Base-by-base conservation (phyloP, 2,888 invertebrate genomes). In the Lasioglossum villosulum region DNA sequence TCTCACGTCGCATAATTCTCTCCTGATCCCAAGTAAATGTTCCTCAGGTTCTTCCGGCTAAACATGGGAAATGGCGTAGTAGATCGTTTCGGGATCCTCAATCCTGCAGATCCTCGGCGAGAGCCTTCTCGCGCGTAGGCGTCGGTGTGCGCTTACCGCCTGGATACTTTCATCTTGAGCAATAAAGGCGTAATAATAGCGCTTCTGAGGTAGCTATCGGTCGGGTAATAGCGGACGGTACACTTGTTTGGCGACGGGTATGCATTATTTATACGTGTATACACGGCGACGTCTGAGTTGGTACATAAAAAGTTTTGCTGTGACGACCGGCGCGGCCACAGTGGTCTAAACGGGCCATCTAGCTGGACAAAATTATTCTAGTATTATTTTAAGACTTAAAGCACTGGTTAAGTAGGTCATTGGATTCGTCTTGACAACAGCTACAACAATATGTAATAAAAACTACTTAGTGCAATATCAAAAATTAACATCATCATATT, bases 121-220 rank as follows among this genome's bases (percentile, higher is more conserved):
- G 83, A 68, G 63, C 19, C 19, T 59, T 48, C 30, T 39, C 6
- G n/a, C 73, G 72, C 76, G 83, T 84, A 37, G 83, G 83, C 74
- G 83, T 84, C 34, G 83, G 84, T 59, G 76, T 12, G 37, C 8
- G 34, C 34, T 34, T 27, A 83, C 68, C 78, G 59, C 37, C 23
- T 84, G 77, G 84, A 83, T 84, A 78, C 84, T 83, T 83, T 83
- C 84, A 59, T 83, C 84, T 84, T 84, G 83, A 23, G 84, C 84
- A 83, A 84, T 78, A 83, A 77, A 59, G 19, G 45, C 66, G 73
- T 83, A 84, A 84, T 84, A 84, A 84, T 84, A 83, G 83, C 84
- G 84, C 68, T 78, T 73, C 68, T 74, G 68, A 68, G 83, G 84
- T 84, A 71, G 84, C 84, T 42, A 78, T 84, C 56, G 84, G 83